phyloP scores from a whole-genome alignment of 2,113 vertebrate genomes.

The Myotis lucifugus region DNA sequence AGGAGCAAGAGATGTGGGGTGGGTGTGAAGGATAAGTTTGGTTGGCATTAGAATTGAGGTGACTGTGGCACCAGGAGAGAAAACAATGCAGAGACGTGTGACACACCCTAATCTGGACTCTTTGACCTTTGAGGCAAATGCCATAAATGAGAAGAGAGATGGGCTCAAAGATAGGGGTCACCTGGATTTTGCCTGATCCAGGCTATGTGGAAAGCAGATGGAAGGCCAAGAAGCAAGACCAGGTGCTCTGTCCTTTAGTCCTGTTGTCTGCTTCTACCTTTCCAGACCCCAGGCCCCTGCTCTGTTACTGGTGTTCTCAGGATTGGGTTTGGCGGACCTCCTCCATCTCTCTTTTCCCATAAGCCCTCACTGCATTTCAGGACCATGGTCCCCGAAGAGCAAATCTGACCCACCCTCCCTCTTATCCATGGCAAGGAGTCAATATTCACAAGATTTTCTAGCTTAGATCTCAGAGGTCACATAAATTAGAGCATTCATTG shows the following conservation, averaged over 20 bases:
- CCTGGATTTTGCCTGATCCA: not conserved
- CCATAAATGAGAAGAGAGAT: not conserved
- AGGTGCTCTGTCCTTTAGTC: not conserved
- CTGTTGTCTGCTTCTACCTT: not conserved
- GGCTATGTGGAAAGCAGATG: not conserved
- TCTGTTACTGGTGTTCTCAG: not conserved
- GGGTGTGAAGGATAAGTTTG: not conserved
- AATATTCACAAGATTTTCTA: not conserved
- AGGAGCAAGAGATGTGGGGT: not conserved
- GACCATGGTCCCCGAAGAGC: not conserved
- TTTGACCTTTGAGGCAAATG: not conserved
- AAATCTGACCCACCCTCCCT: not conserved
- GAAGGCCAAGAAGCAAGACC: not conserved
- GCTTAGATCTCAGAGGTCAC: not conserved
- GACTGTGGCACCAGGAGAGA: not conserved
- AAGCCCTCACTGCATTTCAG: not conserved
- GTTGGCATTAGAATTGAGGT: not conserved
- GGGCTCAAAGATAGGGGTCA: not conserved
- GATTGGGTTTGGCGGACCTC: not conserved
- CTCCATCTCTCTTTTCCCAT: not conserved
- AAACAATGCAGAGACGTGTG: not conserved
- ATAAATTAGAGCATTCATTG: not conserved
- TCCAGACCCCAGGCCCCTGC: not conserved
- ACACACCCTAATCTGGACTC: not conserved
- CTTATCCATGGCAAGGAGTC: not conserved